phyloP scores from a whole-genome alignment of 2,797 vertebrate genomes.

The Hapalemur alaotrensis region DNA sequence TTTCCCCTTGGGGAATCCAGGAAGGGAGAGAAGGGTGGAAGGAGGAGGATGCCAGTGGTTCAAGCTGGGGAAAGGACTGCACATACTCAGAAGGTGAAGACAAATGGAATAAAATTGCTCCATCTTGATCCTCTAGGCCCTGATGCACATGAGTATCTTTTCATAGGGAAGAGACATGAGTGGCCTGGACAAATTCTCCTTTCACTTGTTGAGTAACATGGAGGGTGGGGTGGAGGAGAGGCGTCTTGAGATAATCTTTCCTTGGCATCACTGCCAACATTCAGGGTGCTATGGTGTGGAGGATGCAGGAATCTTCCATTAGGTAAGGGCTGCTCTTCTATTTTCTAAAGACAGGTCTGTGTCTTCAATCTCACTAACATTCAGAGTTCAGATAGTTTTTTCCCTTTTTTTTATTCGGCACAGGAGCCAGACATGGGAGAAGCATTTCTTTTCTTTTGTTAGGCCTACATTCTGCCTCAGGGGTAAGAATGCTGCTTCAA shows the following conservation, averaged over 20 bases:
- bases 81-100: background rate
- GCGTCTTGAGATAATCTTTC: background rate
- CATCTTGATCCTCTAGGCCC: background rate
- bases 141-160: background rate
- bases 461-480: background rate
- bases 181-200: background rate
- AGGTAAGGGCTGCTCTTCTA: background rate
- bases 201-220: background rate
- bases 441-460: background rate
- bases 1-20: background rate
- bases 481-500: background rate
- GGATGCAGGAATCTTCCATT: background rate
- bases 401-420: background rate
- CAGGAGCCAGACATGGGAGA: background rate
- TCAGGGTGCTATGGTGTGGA: no score
- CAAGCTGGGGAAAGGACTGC: background rate
- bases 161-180: background rate
- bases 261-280: background rate
- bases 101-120: background rate
- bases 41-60: background rate
- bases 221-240: background rate
- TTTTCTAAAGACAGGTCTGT: background rate
- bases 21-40: background rate
- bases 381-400: background rate
- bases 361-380: background rate